phyloP scores from a whole-genome alignment of 2,113 vertebrate genomes.

The Chloroceryle aenea region DNA sequence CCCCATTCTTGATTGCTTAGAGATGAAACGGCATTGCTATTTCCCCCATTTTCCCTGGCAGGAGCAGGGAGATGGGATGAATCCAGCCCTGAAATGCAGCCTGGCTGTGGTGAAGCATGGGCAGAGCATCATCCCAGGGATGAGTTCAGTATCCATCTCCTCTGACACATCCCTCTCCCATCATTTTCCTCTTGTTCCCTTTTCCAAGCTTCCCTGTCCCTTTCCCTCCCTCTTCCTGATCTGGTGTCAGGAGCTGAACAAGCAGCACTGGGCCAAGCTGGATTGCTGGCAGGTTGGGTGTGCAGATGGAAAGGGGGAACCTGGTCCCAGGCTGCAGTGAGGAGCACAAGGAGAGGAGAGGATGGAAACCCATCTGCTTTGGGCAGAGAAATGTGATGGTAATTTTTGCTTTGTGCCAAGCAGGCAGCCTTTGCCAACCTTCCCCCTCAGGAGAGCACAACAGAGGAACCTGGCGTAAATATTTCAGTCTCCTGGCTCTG shows the following conservation, averaged over 20 bases:
- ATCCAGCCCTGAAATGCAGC: background rate
- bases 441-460: conserved; percentile 21
- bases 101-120: background rate
- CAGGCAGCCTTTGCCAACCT: conserved; percentile 33
- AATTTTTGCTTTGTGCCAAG: conserved; percentile 17
- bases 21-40: fast-evolving
- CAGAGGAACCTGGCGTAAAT: conserved; percentile 63
- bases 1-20: background rate
- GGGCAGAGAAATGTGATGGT: background rate
- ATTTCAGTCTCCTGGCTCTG: conserved; percentile 50
- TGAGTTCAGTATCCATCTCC: background rate
- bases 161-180: background rate
- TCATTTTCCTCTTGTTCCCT: background rate
- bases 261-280: conserved; percentile 2
- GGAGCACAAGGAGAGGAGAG: background rate
- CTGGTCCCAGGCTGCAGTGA: background rate
- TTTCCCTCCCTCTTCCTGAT: background rate
- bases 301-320: conserved; percentile 49
- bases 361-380: background rate
- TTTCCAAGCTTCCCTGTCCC: background rate
- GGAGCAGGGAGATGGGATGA: background rate
- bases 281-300: background rate
- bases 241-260: background rate
- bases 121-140: background rate
- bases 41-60: background rate